phyloP scores from a whole-genome alignment of 2,888 invertebrate species.

The Parthenolecanium corni region DNA sequence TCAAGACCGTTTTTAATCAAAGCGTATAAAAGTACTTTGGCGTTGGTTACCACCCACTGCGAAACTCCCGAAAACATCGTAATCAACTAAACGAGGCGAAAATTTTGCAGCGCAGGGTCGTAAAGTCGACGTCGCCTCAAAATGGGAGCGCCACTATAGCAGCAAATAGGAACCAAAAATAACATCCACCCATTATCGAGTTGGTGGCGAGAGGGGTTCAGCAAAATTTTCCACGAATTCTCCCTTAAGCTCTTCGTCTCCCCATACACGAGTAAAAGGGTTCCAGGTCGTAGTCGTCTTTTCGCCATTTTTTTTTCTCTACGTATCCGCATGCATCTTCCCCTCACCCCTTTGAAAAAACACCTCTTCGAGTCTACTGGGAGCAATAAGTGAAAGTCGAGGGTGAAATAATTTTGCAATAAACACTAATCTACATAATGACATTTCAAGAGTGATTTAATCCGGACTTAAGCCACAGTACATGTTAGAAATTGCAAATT shows the following conservation, averaged over 20 bases:
- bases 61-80: constrained; percentile 24
- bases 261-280: neutral
- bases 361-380: neutral
- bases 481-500: neutral
- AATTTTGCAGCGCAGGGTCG: neutral
- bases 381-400: neutral
- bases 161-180: neutral
- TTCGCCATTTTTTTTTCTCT: neutral
- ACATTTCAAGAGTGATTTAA: constrained; percentile 27
- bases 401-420: constrained; percentile 7
- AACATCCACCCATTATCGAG: too few relatives aligned
- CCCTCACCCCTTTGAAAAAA: constrained; percentile 9
- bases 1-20: constrained; percentile 24
- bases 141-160: neutral
- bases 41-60: constrained; percentile 20
- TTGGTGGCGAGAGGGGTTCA: too few relatives aligned
- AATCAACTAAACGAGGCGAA: constrained; percentile 17
- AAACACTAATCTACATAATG: constrained; percentile 28
- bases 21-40: neutral
- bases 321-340: neutral
- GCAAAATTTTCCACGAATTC: neutral
- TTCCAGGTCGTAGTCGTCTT: neutral
- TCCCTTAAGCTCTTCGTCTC: neutral
- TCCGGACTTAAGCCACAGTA: neutral
- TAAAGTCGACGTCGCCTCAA: neutral